Evolutionary conservation across 2,888 invertebrate genomes (phyloP).

Genomic region (Drosophila diplacantha): DNA sequence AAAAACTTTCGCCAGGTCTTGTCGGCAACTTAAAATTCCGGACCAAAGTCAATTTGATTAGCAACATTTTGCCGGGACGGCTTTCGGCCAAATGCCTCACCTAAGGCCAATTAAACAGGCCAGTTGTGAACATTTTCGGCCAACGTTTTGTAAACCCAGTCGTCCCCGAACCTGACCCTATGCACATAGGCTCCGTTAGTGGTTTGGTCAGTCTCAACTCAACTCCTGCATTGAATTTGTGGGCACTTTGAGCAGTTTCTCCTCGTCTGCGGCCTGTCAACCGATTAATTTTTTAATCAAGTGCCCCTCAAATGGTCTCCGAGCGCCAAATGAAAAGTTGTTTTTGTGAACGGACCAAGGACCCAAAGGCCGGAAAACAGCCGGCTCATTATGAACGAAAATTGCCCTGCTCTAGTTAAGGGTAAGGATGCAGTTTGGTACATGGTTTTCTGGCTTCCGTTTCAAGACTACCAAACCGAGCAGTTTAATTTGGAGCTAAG

Average conservation of each 20-base stretch:
- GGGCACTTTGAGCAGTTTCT: constrained; percentile 20
- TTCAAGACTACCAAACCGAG: neutral
- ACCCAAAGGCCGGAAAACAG: constrained; percentile 2
- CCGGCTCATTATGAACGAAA: constrained; percentile 20
- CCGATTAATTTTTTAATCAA: constrained; percentile 46
- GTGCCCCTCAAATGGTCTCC: constrained; percentile 27
- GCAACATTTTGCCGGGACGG: constrained; percentile 30
- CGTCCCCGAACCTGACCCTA: neutral
- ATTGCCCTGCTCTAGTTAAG: constrained; percentile 11
- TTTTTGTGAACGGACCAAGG: constrained; percentile 13
- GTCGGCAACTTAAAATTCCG: constrained; percentile 37
- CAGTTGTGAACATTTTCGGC: constrained; percentile 20
- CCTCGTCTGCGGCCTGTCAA: constrained; percentile 27
- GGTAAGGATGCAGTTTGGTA: constrained; percentile 9
- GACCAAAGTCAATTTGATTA: constrained; percentile 46
- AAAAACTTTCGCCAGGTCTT: constrained; percentile 29
- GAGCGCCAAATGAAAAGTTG: constrained; percentile 27
- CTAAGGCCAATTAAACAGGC: constrained; percentile 35
- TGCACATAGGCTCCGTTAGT: constrained; percentile 39
- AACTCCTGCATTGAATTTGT: constrained; percentile 27
- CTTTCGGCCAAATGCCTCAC: constrained; percentile 34
- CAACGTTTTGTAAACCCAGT: constrained; percentile 3
- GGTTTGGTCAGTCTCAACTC: constrained; percentile 18
- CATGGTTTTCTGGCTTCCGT: neutral
- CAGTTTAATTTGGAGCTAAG: neutral